phyloP scores from a whole-genome alignment of 2,113 vertebrate species.

The Neopipo cinnamomea region DNA sequence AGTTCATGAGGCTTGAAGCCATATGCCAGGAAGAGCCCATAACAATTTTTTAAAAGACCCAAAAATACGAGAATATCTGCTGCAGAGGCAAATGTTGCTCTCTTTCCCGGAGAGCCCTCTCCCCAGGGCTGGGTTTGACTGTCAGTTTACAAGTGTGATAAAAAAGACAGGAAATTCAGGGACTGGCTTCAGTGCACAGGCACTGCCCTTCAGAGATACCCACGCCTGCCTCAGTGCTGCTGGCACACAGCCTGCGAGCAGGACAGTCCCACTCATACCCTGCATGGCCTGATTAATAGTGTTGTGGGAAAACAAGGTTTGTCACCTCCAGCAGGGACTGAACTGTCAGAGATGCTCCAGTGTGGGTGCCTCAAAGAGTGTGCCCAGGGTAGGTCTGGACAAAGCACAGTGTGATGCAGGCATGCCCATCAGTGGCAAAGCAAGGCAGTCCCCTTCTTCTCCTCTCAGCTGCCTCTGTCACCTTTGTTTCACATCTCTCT shows the following conservation, averaged over 20 bases:
- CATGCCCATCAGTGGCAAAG: background rate
- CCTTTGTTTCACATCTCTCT: background rate
- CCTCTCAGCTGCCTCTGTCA: background rate
- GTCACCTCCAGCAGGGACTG: background rate
- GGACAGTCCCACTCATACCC: background rate
- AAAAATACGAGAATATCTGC: background rate
- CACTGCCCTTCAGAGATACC: background rate
- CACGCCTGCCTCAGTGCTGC: background rate
- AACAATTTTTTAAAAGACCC: background rate
- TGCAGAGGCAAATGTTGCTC: background rate
- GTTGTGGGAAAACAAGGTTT: background rate
- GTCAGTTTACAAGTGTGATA: background rate
- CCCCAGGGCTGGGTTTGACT: background rate
- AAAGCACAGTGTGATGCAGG: background rate
- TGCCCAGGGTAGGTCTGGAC: background rate
- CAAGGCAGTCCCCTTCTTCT: background rate
- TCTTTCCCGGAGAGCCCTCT: background rate
- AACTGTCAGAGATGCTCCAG: rapidly evolving
- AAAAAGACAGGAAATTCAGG: conserved; percentile 34
- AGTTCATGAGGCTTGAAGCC: background rate
- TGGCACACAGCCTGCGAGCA: background rate
- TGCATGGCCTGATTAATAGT: background rate
- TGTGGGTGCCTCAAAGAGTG: background rate
- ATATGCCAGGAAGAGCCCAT: background rate
- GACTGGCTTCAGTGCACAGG: background rate